Base-by-base conservation (phyloP, 2,888 invertebrate species). In the Odontomyia ornata region DNA sequence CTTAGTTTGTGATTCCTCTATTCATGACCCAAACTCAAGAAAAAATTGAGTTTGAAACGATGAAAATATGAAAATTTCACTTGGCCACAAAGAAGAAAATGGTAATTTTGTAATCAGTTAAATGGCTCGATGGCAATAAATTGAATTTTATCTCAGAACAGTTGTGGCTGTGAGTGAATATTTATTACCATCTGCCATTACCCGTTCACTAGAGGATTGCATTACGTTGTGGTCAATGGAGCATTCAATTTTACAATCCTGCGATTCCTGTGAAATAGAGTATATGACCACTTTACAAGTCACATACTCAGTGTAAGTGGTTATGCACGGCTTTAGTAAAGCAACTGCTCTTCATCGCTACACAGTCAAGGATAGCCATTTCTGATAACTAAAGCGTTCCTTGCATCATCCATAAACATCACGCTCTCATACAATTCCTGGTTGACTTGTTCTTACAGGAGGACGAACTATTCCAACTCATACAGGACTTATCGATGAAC, bases 401-500 rank as follows among this genome's bases (percentile, higher is more conserved):
- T 43, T 67, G 65, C 72, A 72, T 72, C 56, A 56, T 72, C 72
- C 72, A 72, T 72, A 72, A 72, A 72, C 72, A 52, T 56, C 72
- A 52, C 72, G 56, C 56, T 56, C 52, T n/a, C n/a, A 28, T 25
- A 21, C 56, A 28, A 21, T 23, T 18, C n/a, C n/a, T n/a, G n/a
- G n/a, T n/a, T n/a, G n/a, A n/a, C n/a, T n/a, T n/a, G n/a, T n/a
- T n/a, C n/a, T n/a, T n/a, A n/a, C n/a, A n/a, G n/a, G n/a, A n/a
- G n/a, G n/a, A n/a, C n/a, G n/a, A n/a, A n/a, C n/a, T n/a, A n/a
- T n/a, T n/a, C n/a, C n/a, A n/a, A n/a, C n/a, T n/a, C n/a, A n/a
- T n/a, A n/a, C n/a, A n/a, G n/a, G n/a, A n/a, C n/a, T n/a, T n/a
- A n/a, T n/a, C n/a, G n/a, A n/a, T n/a, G n/a, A n/a, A n/a, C n/a